Base-by-base conservation (phyloP, 2,113 vertebrate species). In the Takifugu flavidus region DNA sequence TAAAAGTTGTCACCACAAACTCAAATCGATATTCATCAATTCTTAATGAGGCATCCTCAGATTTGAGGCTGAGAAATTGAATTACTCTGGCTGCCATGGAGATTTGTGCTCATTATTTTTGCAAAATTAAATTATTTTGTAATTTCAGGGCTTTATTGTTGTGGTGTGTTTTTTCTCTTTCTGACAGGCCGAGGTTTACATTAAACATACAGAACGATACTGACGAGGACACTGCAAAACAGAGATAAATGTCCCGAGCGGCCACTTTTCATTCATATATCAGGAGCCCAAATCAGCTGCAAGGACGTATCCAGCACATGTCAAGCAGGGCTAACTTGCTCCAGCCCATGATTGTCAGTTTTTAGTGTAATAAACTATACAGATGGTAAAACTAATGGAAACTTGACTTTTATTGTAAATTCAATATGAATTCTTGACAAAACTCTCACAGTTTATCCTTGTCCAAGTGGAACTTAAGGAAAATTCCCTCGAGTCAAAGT, bases 41-140 rank as follows among this genome's bases (percentile, higher is more conserved):
- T 72, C 58, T 62, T 49, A 1, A 57, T 28, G 49, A 66, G 61
- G 44, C 34, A 12, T 47, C 15, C 61, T 62, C 45, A 71, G 71
- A 67, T 76, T 70, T 68, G 51, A 67, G 31, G 26, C 66, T 44
- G 55, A 54, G 20, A 67, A 82, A 82, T 72, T 5, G 26, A 65
- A 82, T 83, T 70, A 78, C 49, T 29, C 62, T 63, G 60, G 50
- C 39, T 67, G 31, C 58, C 50, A 59, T 63, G 52, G 69, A 66
- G 70, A 85, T 81, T 55, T 65, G 42, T 26, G 53, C 59, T 77
- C 53, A 80, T 81, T 74, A 60, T 60, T 76, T 60, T 65, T 51
- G 52, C 50, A 49, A 63, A 83, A 83, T 78, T 42, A 2, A 67
- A 83, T 83, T 71, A 80, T 60, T 74, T 63, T 55, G 15, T n/a